A percentile compares a stretch with the other conserved stretches of the same genome.
Evolutionary conservation across 2,113 vertebrate genomes (phyloP).

Genomic region (Argyrosomus japonicus): DNA sequence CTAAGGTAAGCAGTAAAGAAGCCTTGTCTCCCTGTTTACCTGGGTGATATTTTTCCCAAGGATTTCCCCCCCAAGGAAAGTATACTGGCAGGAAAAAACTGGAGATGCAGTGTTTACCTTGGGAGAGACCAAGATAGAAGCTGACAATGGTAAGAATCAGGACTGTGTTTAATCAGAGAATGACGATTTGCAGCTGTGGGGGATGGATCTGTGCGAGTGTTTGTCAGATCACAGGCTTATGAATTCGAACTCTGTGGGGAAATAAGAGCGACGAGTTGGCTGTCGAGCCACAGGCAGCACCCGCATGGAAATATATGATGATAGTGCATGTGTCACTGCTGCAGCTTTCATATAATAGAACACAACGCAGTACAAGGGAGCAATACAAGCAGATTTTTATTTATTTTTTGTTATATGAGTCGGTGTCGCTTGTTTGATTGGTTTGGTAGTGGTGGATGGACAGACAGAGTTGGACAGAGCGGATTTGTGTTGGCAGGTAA

Average conservation of each 20-base stretch:
- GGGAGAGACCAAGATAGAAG: slow-evolving; percentile 32
- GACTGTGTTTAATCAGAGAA: slow-evolving; percentile 63
- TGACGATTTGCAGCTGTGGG: slow-evolving; percentile 46
- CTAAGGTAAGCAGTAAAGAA: slow-evolving; percentile 2
- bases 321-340: slow-evolving; percentile 38
- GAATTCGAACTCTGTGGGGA: slow-evolving; percentile 66
- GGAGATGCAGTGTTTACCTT: slow-evolving; percentile 37
- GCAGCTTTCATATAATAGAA: slow-evolving; percentile 38
- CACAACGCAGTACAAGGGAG: slow-evolving; percentile 30
- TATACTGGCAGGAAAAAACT: not conserved
- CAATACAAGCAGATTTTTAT: slow-evolving; percentile 9
- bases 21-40: slow-evolving; percentile 11
- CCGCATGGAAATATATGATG: slow-evolving; percentile 45
- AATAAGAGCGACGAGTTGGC: slow-evolving; percentile 63
- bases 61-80: slow-evolving; percentile 45
- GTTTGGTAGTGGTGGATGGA: slow-evolving; percentile 8
- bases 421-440: not conserved
- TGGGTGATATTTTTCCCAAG: not conserved
- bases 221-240: slow-evolving; percentile 60
- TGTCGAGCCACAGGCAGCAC: slow-evolving; percentile 52
- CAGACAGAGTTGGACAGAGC: not conserved
- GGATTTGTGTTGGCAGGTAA: slow-evolving; percentile 19
- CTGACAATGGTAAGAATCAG: slow-evolving; percentile 47
- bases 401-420: not conserved
- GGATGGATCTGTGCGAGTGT: slow-evolving; percentile 33